These are phyloP conservation scores for Orthosia incerta DNA, from an alignment of 2,888 invertebrate species.

Conservation along the genomic window DNA sequence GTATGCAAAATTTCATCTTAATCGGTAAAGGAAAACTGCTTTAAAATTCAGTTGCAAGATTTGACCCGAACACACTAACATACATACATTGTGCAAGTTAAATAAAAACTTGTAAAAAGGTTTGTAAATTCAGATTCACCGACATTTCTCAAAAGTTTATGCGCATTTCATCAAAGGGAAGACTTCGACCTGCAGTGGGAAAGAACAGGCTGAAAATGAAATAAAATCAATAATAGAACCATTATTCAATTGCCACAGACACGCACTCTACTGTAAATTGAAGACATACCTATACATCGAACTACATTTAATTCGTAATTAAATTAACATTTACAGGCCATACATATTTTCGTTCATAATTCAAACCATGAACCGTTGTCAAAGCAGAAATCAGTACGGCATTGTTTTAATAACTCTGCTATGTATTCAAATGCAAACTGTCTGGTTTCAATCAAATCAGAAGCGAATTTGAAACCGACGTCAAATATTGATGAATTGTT, in stretches of 20 bases:
- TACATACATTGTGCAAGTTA: too few species aligned
- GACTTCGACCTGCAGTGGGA: too few species aligned
- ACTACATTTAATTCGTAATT: background rate
- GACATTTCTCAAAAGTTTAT: background rate
- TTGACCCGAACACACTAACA: too few species aligned
- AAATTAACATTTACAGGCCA: background rate
- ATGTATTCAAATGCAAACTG: constrained; percentile 17
- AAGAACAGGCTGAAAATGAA: too few species aligned
- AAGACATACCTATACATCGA: too few species aligned
- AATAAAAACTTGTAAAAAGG: too few species aligned
- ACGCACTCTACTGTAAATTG: background rate
- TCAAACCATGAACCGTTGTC: constrained; percentile 1
- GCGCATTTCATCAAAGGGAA: too few species aligned
- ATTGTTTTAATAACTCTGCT: constrained; percentile 20
- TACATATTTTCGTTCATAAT: constrained; percentile 3
- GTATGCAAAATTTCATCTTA: too few species aligned
- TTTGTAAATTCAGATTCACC: too few species aligned
- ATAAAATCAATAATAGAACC: too few species aligned
- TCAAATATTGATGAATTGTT: constrained; percentile 9
- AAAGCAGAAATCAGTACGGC: constrained; percentile 17
- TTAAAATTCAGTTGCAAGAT: too few species aligned
- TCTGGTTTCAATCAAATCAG: constrained; percentile 33
- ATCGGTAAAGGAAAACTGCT: too few species aligned
- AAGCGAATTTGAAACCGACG: constrained; percentile 10
- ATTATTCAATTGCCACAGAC: background rate